Conservation (phyloP, 1,140 invertebrate genomes). For the Lasaia peninsularis region DNA sequence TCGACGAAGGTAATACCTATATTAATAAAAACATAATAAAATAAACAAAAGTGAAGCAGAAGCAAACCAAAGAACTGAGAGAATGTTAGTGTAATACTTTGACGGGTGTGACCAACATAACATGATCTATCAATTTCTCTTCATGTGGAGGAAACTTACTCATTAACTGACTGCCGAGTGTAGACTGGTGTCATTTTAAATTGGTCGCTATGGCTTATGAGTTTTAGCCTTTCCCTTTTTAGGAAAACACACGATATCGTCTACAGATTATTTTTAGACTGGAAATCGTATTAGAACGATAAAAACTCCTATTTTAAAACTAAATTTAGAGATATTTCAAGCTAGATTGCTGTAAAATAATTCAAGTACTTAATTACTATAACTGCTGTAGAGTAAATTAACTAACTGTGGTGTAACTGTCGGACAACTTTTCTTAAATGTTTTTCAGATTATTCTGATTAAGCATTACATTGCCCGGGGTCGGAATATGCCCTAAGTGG, state of each 20-base stretch:
- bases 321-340: too few relatives aligned
- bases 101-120: neutral
- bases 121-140: slow-evolving; percentile 2
- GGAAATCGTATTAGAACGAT: neutral
- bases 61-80: too few relatives aligned
- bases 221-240: neutral
- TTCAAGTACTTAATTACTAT: too few relatives aligned
- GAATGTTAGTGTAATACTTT: slow-evolving; percentile 2
- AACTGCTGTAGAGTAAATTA: too few relatives aligned
- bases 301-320: neutral
- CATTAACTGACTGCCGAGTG: slow-evolving; percentile 1
- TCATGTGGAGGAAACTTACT: neutral
- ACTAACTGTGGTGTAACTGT: too few relatives aligned
- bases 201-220: neutral
- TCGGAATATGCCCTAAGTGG: too few relatives aligned
- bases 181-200: slow-evolving; percentile 8
- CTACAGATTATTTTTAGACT: neutral
- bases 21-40: neutral
- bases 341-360: too few relatives aligned
- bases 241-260: neutral
- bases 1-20: neutral
- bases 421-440: too few relatives aligned
- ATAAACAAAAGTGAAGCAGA: too few relatives aligned
- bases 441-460: too few relatives aligned
- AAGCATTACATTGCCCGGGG: too few relatives aligned